Percentiles rank a stretch among this genome's conserved stretches.
These are phyloP conservation scores for Polymixis lichenea DNA, from an alignment of 2,888 invertebrate genomes.

Conservation along the genomic window DNA sequence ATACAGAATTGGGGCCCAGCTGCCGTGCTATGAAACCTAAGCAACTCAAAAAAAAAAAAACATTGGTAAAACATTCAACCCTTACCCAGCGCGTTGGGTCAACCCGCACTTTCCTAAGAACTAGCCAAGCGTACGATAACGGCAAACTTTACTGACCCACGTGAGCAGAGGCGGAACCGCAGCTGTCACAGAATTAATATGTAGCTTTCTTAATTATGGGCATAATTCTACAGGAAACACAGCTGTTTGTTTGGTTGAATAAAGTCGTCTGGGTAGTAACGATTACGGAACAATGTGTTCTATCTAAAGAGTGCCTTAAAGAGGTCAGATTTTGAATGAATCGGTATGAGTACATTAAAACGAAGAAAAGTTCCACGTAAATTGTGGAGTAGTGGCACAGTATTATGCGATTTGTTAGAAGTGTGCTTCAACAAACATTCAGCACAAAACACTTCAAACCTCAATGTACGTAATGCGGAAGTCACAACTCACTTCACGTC, in stretches of 20 bases:
- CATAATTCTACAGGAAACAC: slow-evolving; percentile 35
- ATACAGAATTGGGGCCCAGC: too few species aligned
- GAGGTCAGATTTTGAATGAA: not conserved
- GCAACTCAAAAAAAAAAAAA: slow-evolving; percentile 5
- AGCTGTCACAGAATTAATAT: slow-evolving; percentile 55
- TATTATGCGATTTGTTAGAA: slow-evolving; percentile 56
- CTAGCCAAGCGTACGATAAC: slow-evolving; percentile 72
- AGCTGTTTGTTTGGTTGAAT: slow-evolving; percentile 32
- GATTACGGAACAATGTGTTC: not conserved
- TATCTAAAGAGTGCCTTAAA: not conserved
- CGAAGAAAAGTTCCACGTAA: not conserved
- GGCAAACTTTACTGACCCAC: slow-evolving; percentile 64
- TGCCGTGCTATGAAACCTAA: not conserved
- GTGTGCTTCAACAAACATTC: slow-evolving; percentile 27
- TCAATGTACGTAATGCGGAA: slow-evolving; percentile 58
- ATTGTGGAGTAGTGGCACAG: slow-evolving; percentile 8
- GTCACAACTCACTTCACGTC: slow-evolving; percentile 65
- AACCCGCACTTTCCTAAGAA: slow-evolving; percentile 69
- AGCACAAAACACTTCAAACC: slow-evolving; percentile 52
- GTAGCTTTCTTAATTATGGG: slow-evolving; percentile 44
- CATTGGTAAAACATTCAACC: slow-evolving; percentile 37
- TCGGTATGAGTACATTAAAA: not conserved
- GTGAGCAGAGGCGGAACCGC: slow-evolving; percentile 57
- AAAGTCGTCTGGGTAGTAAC: not conserved
- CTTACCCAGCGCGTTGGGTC: slow-evolving; percentile 29